Evolutionary conservation across 2,888 invertebrate species (phyloP).

Genomic region (Caenorhabditis sp.): DNA sequence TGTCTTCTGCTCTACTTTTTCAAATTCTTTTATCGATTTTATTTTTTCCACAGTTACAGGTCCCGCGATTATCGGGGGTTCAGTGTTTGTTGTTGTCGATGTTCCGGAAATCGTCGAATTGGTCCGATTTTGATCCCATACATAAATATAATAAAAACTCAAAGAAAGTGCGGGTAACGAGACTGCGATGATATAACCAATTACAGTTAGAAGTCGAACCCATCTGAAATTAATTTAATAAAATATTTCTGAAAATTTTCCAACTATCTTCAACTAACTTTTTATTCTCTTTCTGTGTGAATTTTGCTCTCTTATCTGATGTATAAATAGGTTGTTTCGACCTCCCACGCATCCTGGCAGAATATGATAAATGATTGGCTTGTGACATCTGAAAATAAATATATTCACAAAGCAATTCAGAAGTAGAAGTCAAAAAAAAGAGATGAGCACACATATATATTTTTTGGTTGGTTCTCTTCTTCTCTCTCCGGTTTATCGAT

Average conservation of each 20-base stretch:
- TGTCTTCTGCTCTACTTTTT: no score
- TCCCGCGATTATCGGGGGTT: no score
- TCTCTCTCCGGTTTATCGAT: slow-evolving; percentile 26
- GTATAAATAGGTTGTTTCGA: slow-evolving; percentile 59
- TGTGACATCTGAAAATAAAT: slow-evolving; percentile 39
- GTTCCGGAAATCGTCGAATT: slow-evolving; percentile 28
- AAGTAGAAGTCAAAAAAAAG: not conserved
- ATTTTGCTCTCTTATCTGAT: slow-evolving; percentile 58
- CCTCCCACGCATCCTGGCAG: slow-evolving; percentile 45
- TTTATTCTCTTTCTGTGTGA: slow-evolving; percentile 57
- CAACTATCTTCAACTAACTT: slow-evolving; percentile 49
- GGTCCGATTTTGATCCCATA: slow-evolving; percentile 58
- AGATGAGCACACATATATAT: slow-evolving; percentile 13
- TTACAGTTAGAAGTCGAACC: slow-evolving; percentile 65
- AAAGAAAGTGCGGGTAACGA: slow-evolving; percentile 64
- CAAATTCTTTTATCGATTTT: no score
- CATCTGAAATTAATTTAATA: slow-evolving; percentile 60
- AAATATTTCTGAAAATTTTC: not conserved
- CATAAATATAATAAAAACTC: slow-evolving; percentile 62
- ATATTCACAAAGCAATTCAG: slow-evolving; percentile 8
- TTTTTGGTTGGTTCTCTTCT: slow-evolving; percentile 13
- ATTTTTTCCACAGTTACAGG: no score
- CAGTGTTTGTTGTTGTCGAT: no score
- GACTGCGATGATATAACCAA: slow-evolving; percentile 66
- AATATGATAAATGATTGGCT: slow-evolving; percentile 42